Evolutionary conservation across 2,113 vertebrate genomes (phyloP).

Genomic region (Scomber japonicus): DNA sequence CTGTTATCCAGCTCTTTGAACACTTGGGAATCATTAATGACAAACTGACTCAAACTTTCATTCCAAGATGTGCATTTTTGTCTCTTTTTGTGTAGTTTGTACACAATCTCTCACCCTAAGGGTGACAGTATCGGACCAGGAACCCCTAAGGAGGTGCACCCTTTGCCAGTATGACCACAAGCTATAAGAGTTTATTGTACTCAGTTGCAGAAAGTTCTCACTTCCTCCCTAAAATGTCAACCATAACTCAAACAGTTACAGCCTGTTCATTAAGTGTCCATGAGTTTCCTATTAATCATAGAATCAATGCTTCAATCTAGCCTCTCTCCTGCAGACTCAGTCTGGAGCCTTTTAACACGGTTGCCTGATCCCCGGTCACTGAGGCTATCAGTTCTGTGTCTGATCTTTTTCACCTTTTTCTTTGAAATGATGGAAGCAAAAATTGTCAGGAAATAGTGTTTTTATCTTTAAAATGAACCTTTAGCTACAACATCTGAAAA

Average conservation of each 20-base stretch:
- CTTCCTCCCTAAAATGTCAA: constrained; percentile 13
- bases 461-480: constrained; percentile 12
- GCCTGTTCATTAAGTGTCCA: constrained; percentile 22
- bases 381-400: constrained; percentile 5
- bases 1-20: constrained; percentile 37
- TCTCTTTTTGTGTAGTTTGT: constrained; percentile 48
- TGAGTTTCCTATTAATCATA: neutral
- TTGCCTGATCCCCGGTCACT: constrained; percentile 30
- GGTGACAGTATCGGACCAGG: constrained; percentile 52
- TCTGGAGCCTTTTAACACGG: constrained; percentile 49
- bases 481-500: constrained; percentile 18
- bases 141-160: constrained; percentile 62
- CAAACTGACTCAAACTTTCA: constrained; percentile 36
- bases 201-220: neutral
- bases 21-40: constrained; percentile 37
- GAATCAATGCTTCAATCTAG: constrained; percentile 13
- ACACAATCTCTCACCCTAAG: constrained; percentile 53
- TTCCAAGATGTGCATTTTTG: constrained; percentile 28
- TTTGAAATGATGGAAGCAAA: neutral
- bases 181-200: constrained; percentile 6
- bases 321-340: constrained; percentile 19
- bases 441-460: neutral
- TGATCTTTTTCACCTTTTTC: constrained; percentile 3
- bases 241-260: constrained; percentile 26
- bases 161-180: constrained; percentile 49